Conservation (phyloP, 2,888 invertebrate genomes). For the Glaucopsyche alexis region DNA sequence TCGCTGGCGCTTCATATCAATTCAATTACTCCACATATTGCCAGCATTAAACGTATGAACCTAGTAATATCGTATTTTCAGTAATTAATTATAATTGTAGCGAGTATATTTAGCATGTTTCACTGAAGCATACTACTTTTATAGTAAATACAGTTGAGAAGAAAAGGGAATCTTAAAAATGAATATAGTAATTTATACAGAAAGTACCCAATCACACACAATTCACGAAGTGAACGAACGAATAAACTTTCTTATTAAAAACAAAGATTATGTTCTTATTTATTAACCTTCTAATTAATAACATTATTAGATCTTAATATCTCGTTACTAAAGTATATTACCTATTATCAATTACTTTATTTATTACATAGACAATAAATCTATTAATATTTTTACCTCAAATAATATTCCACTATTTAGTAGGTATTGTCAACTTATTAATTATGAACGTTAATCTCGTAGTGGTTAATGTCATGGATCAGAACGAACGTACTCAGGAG, state of each 20-base stretch:
- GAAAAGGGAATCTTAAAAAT: background rate
- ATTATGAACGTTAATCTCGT: constrained; percentile 1
- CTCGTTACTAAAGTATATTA: background rate
- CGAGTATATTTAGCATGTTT: background rate
- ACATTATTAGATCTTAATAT: background rate
- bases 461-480: constrained; percentile 2
- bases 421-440: background rate
- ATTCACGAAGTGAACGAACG: background rate
- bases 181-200: background rate
- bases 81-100: constrained; percentile 12
- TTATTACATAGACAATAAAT: background rate
- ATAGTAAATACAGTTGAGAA: background rate
- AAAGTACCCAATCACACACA: background rate
- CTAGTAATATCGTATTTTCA: constrained; percentile 11
- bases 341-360: background rate
- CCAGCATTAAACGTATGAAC: constrained; percentile 24
- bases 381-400: background rate
- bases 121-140: background rate
- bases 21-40: constrained; percentile 61
- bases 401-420: background rate
- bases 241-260: background rate
- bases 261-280: background rate
- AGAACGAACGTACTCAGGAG: constrained; percentile 30
- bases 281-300: background rate
- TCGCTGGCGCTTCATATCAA: constrained; percentile 60